Evolutionary conservation across 2,888 invertebrate species (phyloP).

Genomic region (Amphiduros pacificus): DNA sequence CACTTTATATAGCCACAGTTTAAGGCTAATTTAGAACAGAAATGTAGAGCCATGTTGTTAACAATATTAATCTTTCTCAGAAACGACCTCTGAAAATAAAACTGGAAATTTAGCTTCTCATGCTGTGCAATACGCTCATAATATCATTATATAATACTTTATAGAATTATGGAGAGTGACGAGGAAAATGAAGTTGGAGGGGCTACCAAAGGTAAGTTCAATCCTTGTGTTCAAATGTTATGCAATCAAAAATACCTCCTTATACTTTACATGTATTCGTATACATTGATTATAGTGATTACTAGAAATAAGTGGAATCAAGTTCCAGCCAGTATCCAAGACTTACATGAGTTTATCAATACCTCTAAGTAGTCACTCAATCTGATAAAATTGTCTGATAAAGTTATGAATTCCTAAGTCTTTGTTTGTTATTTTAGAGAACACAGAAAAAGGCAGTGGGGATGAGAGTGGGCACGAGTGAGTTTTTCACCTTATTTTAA

Average conservation of each 20-base stretch:
- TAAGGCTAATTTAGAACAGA: too few species aligned
- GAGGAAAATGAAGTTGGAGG: not conserved
- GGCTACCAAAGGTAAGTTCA: not conserved
- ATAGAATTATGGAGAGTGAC: not conserved
- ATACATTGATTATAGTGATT: not conserved
- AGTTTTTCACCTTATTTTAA: conserved; percentile 10
- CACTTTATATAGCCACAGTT: too few species aligned
- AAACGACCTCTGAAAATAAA: too few species aligned
- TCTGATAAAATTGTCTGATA: not conserved
- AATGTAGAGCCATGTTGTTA: too few species aligned
- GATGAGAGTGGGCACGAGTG: conserved; percentile 50
- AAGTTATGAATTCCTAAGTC: not conserved
- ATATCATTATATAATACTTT: not conserved
- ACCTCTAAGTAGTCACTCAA: not conserved
- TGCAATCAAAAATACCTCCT: not conserved
- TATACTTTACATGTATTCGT: not conserved
- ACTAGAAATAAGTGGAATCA: too few species aligned
- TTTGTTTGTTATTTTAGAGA: not conserved
- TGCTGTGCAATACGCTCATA: too few species aligned
- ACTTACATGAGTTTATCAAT: too few species aligned
- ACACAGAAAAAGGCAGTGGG: conserved; percentile 13
- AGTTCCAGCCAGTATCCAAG: too few species aligned
- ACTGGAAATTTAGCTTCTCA: too few species aligned
- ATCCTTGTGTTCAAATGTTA: not conserved
- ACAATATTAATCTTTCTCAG: too few species aligned